These are phyloP conservation scores for Rhogogaster chlorosoma DNA, from an alignment of 2,888 invertebrate species.

Conservation along the genomic window DNA sequence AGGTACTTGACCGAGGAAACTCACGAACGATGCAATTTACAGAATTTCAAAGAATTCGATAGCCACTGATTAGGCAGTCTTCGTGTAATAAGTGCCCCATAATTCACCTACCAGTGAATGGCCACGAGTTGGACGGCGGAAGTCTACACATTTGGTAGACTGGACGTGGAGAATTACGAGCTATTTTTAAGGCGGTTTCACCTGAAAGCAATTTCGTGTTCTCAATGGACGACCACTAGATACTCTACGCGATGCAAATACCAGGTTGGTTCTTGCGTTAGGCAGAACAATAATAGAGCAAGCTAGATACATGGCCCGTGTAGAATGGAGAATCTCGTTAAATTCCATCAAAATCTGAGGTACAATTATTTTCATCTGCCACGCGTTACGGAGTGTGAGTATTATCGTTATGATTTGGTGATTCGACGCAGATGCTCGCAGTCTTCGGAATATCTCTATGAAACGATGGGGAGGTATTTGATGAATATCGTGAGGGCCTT, in stretches of 20 bases:
- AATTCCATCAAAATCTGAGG: not conserved
- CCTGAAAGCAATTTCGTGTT: slow-evolving; percentile 43
- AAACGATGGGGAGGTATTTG: not conserved
- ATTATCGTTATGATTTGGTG: not conserved
- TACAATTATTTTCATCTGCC: not conserved
- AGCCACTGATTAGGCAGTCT: slow-evolving; percentile 14
- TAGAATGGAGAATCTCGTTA: not conserved
- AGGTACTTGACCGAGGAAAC: not conserved
- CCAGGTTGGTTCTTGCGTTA: not conserved
- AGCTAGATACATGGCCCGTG: not conserved
- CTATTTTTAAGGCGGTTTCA: not conserved
- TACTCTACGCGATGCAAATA: not conserved
- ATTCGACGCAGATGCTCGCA: not conserved
- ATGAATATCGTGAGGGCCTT: not conserved
- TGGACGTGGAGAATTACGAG: slow-evolving; percentile 6
- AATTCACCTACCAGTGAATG: slow-evolving; percentile 21
- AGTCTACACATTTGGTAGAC: slow-evolving; percentile 11
- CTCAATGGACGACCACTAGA: not conserved
- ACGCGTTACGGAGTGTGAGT: not conserved
- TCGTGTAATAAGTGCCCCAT: slow-evolving; percentile 33
- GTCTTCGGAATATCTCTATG: not conserved
- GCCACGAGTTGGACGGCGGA: slow-evolving; percentile 4
- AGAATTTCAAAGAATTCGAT: slow-evolving; percentile 35
- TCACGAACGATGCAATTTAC: not conserved
- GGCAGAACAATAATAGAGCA: not conserved